These are phyloP conservation scores for Phataginus tetradactyla DNA, from an alignment of 2,797 vertebrate species.

Conservation along the genomic window DNA sequence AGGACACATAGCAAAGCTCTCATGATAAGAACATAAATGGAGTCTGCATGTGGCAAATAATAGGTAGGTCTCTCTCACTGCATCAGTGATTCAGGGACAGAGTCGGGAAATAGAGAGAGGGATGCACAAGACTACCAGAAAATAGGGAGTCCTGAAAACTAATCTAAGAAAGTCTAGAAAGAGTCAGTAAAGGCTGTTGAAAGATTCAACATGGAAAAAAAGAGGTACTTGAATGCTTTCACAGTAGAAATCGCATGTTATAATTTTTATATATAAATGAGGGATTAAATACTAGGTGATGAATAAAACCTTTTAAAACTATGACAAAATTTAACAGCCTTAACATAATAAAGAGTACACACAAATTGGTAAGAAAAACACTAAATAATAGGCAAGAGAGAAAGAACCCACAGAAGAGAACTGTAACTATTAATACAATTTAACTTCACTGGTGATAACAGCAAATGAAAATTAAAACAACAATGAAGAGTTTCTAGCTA, in stretches of 20 bases:
- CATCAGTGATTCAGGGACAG: background rate
- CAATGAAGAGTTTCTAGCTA: background rate
- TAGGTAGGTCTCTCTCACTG: background rate
- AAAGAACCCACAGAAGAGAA: background rate
- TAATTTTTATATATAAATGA: background rate
- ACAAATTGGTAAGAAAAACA: slow-evolving; percentile 20
- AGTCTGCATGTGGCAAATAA: background rate
- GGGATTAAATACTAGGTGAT: background rate
- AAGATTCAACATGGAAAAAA: background rate
- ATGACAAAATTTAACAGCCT: background rate
- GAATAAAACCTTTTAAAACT: background rate
- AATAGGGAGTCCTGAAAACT: background rate
- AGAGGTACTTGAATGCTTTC: background rate
- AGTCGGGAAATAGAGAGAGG: background rate
- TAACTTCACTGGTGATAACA: background rate
- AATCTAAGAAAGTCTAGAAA: background rate
- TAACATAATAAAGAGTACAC: background rate
- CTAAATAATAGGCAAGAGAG: background rate
- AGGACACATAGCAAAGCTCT: background rate
- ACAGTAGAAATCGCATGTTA: background rate
- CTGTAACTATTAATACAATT: background rate
- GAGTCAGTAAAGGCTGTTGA: background rate
- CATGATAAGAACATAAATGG: background rate
- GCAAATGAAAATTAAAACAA: slow-evolving; percentile 4
- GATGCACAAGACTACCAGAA: background rate